Conservation (phyloP, 1,140 invertebrate species). For the Tetramorium simillimum region DNA sequence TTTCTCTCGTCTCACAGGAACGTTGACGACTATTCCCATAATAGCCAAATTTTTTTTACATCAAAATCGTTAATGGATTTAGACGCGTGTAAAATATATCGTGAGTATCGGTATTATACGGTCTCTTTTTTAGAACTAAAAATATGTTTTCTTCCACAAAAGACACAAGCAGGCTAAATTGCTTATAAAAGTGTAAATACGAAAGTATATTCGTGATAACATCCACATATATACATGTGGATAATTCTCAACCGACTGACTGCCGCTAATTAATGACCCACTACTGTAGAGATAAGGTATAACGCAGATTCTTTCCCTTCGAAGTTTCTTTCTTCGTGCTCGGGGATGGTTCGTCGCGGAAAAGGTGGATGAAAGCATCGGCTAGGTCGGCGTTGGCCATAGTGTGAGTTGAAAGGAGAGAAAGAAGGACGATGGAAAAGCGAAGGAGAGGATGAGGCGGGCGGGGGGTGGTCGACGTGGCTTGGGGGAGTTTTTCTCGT, state of each 20-base stretch:
- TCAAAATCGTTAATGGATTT: not conserved
- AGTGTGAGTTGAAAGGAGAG: conserved; percentile 67
- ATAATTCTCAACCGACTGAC: conserved; percentile 28
- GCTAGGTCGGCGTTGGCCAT: conserved; percentile 71
- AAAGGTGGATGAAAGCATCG: conserved; percentile 80
- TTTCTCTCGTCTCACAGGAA: not conserved
- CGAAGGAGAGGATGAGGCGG: conserved; percentile 26
- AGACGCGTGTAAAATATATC: not conserved
- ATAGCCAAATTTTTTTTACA: not conserved
- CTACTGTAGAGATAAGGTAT: conserved; percentile 60
- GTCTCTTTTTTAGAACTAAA: not conserved
- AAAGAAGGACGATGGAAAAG: conserved; percentile 47
- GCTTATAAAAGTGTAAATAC: not conserved
- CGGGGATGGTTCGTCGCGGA: conserved; percentile 63
- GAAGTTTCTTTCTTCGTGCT: conserved; percentile 79
- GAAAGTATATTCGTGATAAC: conserved; percentile 39
- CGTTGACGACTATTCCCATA: not conserved
- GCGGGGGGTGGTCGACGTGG: conserved; percentile 67
- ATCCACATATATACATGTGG: not conserved
- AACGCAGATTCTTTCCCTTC: conserved; percentile 77
- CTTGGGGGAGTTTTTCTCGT: conserved; percentile 83
- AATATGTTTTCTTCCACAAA: not conserved
- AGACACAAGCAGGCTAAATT: not conserved
- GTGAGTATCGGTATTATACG: not conserved
- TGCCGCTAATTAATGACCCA: conserved; percentile 67